These are phyloP conservation scores for Eurystomus glaucurus DNA, from an alignment of 2,797 vertebrate species.

Conservation along the genomic window DNA sequence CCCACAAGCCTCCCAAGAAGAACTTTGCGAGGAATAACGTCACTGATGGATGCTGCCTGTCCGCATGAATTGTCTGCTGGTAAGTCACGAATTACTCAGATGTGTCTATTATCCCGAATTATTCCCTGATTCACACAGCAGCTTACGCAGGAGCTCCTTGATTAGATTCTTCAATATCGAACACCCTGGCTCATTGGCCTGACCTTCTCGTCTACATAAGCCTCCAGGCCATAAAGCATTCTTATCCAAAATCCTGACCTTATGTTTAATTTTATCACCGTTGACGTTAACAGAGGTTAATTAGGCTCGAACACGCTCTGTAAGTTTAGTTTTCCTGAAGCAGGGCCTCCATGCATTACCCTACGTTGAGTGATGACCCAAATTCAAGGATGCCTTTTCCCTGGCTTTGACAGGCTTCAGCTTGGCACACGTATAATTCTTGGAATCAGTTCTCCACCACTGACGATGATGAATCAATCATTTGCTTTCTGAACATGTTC, in stretches of 20 bases:
- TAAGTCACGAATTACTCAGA: constrained; percentile 72
- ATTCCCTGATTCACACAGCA: constrained; percentile 54
- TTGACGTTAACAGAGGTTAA: constrained; percentile 56
- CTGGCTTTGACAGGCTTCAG: constrained; percentile 30
- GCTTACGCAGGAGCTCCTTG: constrained; percentile 68
- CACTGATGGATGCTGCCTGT: constrained; percentile 42
- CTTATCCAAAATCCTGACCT: constrained; percentile 74
- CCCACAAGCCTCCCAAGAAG: not conserved
- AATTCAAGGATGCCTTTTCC: constrained; percentile 62
- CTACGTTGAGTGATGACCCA: constrained; percentile 5
- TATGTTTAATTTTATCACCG: constrained; percentile 51
- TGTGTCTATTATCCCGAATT: constrained; percentile 45
- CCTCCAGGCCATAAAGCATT: constrained; percentile 22
- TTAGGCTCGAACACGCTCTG: not conserved
- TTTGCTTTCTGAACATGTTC: constrained; percentile 61
- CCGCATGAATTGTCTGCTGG: constrained; percentile 4
- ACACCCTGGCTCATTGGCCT: not conserved
- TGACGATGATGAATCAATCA: constrained; percentile 62
- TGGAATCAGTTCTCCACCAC: constrained; percentile 60
- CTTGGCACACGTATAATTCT: constrained; percentile 35
- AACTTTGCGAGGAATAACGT: not conserved
- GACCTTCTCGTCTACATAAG: constrained; percentile 28
- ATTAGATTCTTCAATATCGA: constrained; percentile 64
- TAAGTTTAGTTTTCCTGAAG: constrained; percentile 38
- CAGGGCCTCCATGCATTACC: constrained; percentile 12